phyloP scores from a whole-genome alignment of 2,797 vertebrate species.

The Megalops cyprinoides region DNA sequence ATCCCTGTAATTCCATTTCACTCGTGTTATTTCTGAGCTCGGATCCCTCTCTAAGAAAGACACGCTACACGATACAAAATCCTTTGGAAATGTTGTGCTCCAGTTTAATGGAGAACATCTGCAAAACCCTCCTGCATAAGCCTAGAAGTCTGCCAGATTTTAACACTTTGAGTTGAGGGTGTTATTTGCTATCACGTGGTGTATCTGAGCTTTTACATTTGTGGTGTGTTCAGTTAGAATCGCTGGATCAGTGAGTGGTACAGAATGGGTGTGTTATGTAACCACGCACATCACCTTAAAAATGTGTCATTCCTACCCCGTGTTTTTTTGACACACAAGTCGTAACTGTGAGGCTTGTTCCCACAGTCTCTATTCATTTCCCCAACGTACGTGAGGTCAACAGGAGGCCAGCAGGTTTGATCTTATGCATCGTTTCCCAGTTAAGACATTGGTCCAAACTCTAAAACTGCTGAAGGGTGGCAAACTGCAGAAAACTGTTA shows the following conservation, averaged over 20 bases:
- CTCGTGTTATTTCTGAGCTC: neutral
- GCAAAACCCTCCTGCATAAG: neutral
- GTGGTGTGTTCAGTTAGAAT: constrained; percentile 2
- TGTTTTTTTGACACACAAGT: no score
- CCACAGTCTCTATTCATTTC: neutral
- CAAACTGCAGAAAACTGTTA: neutral
- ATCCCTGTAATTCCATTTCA: constrained; percentile 18
- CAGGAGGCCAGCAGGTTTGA: neutral
- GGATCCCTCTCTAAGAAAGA: neutral
- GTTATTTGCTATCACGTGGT: neutral
- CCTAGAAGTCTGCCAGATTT: neutral
- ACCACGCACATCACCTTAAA: constrained; percentile 14
- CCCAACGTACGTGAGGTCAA: neutral
- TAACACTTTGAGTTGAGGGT: constrained; percentile 11
- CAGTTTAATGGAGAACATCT: neutral
- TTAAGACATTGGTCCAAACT: neutral
- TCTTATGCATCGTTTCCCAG: neutral
- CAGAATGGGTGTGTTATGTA: neutral
- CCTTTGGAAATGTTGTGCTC: constrained; percentile 1
- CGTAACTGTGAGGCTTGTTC: neutral
- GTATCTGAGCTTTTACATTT: neutral
- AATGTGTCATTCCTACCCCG: neutral
- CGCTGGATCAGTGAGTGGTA: neutral
- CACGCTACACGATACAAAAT: neutral
- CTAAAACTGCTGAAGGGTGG: neutral